Evolutionary conservation across 2,797 vertebrate species (phyloP), one percentile per base, ranked within the genome.

Genomic region (Odontamblyopus rebecca): DNA sequence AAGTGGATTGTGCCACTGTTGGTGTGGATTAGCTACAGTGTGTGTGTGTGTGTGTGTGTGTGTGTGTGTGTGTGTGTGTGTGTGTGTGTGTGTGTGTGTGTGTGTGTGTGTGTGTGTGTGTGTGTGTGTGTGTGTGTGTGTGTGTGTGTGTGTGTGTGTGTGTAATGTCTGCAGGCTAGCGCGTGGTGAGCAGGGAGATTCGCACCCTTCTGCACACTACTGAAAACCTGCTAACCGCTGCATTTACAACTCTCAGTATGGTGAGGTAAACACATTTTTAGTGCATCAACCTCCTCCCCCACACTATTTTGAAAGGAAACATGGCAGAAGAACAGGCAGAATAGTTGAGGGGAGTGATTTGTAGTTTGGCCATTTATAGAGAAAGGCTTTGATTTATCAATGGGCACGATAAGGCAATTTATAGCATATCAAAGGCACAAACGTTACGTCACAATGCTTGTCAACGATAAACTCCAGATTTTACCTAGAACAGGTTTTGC

Each of bases 221-320:
- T 85, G 89, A 90, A 90, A 92, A 91, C 86, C 88, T 89, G 88
- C 88, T 85, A 91, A 90, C 87, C 83, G 79, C 84, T 87, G 89
- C 90, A 89, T 90, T 92, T 91, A 88, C 87, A 90, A 90, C 88
- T 86, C 79, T 76, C 80, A 80, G 85, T 73, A 78, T 89, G 73
- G 84, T 83, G 90, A 90, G 85, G 88, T 88, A 91, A 91, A 91
- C 85, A 89, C 82, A 85, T 89, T 89, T 88, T 87, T 83, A 68
- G 75, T 72, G 67, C 75, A 70, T 65, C 64, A 12, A 61, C 64
- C 71, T 61, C 68, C 71, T 70, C 51, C 19, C 35, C 35, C 30
- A 51, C 68, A 29, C 67, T 41, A 71, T 80, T 70, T 80, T 68
- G 5, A 70, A 84, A 82, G 78, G 73, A 80, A 86, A 75, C 80